A percentile compares a stretch with the other conserved stretches of the same genome.
Conservation (phyloP, 2,888 invertebrate species). For the Chironomus tentans region DNA sequence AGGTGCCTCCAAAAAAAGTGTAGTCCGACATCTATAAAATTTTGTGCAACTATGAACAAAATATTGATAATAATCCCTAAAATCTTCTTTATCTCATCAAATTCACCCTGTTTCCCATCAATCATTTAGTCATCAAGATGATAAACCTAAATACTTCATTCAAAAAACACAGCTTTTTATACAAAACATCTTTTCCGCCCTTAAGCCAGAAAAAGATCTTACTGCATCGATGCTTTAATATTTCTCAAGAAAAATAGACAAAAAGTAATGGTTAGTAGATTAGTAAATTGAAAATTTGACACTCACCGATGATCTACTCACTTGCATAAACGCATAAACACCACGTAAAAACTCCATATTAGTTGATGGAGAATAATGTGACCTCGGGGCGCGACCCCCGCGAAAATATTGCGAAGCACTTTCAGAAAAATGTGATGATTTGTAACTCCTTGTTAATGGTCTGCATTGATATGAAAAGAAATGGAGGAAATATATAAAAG, state of each 20-base stretch:
- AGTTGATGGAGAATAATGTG: conserved; percentile 27
- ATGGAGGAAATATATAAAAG: background rate
- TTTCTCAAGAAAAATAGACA: background rate
- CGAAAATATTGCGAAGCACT: conserved; percentile 18
- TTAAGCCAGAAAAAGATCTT: too few species aligned
- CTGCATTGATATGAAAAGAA: background rate
- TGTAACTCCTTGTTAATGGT: conserved; percentile 20
- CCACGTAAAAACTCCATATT: conserved; percentile 46
- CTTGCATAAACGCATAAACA: conserved; percentile 46
- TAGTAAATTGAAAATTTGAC: conserved; percentile 35
- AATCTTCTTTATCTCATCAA: too few species aligned
- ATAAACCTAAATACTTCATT: too few species aligned
- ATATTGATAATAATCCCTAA: too few species aligned
- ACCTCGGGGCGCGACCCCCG: conserved; percentile 23
- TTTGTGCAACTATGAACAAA: too few species aligned
- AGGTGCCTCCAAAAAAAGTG: too few species aligned
- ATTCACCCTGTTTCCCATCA: too few species aligned
- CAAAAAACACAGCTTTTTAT: too few species aligned
- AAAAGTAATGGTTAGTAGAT: conserved; percentile 15
- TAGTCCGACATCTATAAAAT: too few species aligned
- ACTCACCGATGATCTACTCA: conserved; percentile 47
- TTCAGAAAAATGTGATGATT: conserved; percentile 24
- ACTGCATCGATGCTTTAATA: too few species aligned
- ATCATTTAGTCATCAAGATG: too few species aligned
- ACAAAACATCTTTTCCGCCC: too few species aligned